A percentile compares a stretch with the other conserved stretches of the same genome.
Evolutionary conservation across 2,888 invertebrate genomes (phyloP).

Genomic region (Mactromeris polynyma): DNA sequence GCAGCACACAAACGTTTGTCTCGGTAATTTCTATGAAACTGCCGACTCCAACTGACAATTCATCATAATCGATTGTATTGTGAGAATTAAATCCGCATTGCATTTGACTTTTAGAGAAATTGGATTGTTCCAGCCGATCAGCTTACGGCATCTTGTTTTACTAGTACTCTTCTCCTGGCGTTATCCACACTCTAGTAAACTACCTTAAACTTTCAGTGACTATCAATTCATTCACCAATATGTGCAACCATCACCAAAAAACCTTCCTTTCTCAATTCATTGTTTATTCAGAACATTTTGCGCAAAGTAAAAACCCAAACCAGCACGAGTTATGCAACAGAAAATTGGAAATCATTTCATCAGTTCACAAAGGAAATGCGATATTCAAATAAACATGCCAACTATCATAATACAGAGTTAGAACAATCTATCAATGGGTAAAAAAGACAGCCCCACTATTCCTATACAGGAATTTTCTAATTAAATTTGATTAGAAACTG

Average conservation of each 20-base stretch:
- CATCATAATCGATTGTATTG: slow-evolving; percentile 49
- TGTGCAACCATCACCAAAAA: no score
- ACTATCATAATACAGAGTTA: no score
- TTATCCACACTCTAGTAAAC: neutral
- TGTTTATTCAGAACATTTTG: no score
- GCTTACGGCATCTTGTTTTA: slow-evolving; percentile 20
- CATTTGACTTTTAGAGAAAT: slow-evolving; percentile 32
- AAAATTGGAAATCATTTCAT: neutral
- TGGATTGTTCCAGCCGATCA: neutral
- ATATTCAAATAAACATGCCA: no score
- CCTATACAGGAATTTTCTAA: no score
- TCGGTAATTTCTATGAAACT: slow-evolving; percentile 44
- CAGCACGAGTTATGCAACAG: neutral
- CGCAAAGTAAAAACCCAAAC: neutral
- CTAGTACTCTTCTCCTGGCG: no score
- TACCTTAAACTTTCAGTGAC: no score
- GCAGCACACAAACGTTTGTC: slow-evolving; percentile 13
- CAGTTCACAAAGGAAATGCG: neutral
- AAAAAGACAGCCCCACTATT: no score
- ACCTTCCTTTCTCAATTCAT: no score
- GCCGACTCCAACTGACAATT: slow-evolving; percentile 31
- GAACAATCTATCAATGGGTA: no score
- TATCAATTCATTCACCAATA: no score
- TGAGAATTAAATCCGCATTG: slow-evolving; percentile 46
- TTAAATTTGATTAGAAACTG: no score